Conservation (phyloP, 2,797 vertebrate genomes). For the Corythornis leucogaster region DNA sequence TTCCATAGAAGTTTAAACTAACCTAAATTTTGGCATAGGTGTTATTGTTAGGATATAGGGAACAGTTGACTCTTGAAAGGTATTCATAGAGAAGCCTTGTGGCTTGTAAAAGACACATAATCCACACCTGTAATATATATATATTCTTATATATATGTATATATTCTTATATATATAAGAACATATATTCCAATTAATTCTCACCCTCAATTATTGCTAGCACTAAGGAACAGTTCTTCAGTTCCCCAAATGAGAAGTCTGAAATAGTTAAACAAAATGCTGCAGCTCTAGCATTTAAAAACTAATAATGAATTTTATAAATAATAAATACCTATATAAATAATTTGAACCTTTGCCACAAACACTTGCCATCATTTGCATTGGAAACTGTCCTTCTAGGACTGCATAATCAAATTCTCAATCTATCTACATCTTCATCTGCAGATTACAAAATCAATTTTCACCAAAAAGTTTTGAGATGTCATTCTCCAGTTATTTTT, state of each 20-base stretch:
- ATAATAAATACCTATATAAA: neutral
- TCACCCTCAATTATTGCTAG: constrained; percentile 62
- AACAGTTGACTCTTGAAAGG: neutral
- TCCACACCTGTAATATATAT: neutral
- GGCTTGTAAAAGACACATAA: constrained; percentile 40
- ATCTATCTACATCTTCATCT: neutral
- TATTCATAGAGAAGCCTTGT: constrained; percentile 36
- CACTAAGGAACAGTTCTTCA: constrained; percentile 46
- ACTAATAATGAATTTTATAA: constrained; percentile 15
- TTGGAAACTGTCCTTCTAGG: neutral
- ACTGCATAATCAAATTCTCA: neutral
- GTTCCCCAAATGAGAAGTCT: constrained; percentile 45
- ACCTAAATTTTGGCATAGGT: neutral
- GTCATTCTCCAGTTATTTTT: neutral
- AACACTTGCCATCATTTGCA: neutral
- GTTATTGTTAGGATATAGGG: neutral
- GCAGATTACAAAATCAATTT: neutral
- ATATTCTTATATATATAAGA: neutral
- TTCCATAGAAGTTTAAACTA: neutral
- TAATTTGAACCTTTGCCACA: constrained; percentile 15
- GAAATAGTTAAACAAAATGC: constrained; percentile 57
- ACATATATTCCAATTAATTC: constrained; percentile 64
- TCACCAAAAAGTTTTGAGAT: neutral
- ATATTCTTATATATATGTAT: too few relatives aligned
- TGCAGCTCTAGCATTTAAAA: constrained; percentile 42